Evolutionary conservation across 2,888 invertebrate genomes (phyloP), one percentile per base, ranked within the genome.

Genomic region (Drosophila atripex): DNA sequence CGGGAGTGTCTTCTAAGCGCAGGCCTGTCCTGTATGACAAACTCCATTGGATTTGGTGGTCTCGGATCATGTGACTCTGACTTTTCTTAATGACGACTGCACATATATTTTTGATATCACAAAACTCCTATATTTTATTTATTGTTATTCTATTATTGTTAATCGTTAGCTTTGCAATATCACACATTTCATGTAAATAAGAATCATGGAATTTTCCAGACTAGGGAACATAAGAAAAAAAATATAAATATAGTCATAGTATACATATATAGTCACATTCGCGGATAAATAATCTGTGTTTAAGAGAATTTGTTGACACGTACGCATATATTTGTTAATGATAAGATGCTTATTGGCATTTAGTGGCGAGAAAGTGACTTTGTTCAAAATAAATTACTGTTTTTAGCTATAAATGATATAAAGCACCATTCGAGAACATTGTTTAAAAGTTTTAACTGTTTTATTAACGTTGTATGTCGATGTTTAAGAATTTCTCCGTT

Each of bases 1-100:
- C 88, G 96, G 96, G 14, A 96, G 97, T 1, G 94, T 95, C 87
- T 97, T 97, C 74, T 90, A 83, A 69, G 35, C 16, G n/a, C 21
- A 7, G n/a, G 9, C 47, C 14, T 32, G 5, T 32, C 16, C 25
- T n/a, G 6, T n/a, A 35, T n/a, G 12, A 21, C 5, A 12, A 21
- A 2, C 28, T 11, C 38, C 16, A 41, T 39, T 18, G 2, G n/a
- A 30, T 47, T 38, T 41, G n/a, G 21, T 32, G 11, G 14, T 52
- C 28, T 16, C 35, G 5, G 23, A 30, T 38, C 21, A 38, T 52
- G 35, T 52, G 51, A 51, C 58, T 52, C 28, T 52, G 51, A 46
- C 51, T 39, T 46, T 51, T 65, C 68, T 58, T 23, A 38, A 51
- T 23, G 9, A 39, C 8, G 18, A 49, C 43, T 53, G n/a, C 32